phyloP scores from a whole-genome alignment of 2,888 invertebrate species.

The Leptarthrus brevirostris region DNA sequence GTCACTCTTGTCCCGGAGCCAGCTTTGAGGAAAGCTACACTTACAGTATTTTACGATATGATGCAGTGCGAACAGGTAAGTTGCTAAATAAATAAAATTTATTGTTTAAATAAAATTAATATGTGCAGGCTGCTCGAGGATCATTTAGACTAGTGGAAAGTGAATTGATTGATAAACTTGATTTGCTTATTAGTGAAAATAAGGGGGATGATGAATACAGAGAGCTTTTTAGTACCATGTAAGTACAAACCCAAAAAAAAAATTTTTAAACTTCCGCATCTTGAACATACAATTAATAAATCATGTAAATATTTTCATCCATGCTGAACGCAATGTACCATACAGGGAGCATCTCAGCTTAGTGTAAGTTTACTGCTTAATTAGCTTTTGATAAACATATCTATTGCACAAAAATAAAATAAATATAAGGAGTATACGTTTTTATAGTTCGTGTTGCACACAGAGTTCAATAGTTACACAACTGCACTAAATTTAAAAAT shows the following conservation, averaged over 20 bases:
- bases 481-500: no score
- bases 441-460: no score
- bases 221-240: slow-evolving; percentile 95
- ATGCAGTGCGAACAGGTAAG: slow-evolving; percentile 87
- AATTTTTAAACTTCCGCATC: slow-evolving; percentile 27
- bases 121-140: slow-evolving; percentile 74
- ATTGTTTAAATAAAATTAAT: not conserved
- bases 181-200: slow-evolving; percentile 91
- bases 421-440: no score
- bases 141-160: slow-evolving; percentile 92
- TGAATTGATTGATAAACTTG: slow-evolving; percentile 92
- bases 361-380: slow-evolving; percentile 79
- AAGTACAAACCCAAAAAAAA: slow-evolving; percentile 70
- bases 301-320: slow-evolving; percentile 15
- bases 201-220: slow-evolving; percentile 95
- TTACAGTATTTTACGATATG: slow-evolving; percentile 94
- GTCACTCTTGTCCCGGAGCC: slow-evolving; percentile 91
- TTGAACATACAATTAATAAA: slow-evolving; percentile 21
- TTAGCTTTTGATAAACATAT: slow-evolving; percentile 17
- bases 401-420: no score
- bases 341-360: slow-evolving; percentile 87
- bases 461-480: no score
- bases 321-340: slow-evolving; percentile 31
- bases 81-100: not conserved
- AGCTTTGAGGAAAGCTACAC: slow-evolving; percentile 86